phyloP scores from a whole-genome alignment of 1,140 invertebrate species.

The Sminthurides bifidus region DNA sequence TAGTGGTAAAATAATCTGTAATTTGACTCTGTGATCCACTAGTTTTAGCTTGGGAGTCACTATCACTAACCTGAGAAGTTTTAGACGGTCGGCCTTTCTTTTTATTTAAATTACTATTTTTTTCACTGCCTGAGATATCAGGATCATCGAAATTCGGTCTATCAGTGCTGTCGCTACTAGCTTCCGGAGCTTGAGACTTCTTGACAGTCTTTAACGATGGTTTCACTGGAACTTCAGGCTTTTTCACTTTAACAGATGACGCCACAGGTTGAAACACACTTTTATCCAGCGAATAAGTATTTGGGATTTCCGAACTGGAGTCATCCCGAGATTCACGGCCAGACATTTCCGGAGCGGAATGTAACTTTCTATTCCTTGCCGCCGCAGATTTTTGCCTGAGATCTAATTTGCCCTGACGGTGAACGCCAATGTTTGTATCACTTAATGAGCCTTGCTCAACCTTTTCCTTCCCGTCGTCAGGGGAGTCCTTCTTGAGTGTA shows the following conservation, averaged over 20 bases:
- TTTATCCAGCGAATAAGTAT: background rate
- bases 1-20: conserved; percentile 1
- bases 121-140: background rate
- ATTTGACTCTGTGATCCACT: background rate
- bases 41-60: too few relatives aligned
- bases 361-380: background rate
- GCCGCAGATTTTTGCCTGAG: background rate
- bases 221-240: background rate
- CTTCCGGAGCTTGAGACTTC: background rate
- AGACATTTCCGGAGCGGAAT: background rate
- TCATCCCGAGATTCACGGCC: background rate
- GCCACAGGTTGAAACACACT: background rate
- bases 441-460: conserved; percentile 3
- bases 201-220: background rate
- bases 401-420: background rate
- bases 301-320: background rate
- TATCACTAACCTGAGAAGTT: too few relatives aligned
- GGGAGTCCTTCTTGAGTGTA: conserved; percentile 22
- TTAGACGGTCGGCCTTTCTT: background rate
- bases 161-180: background rate
- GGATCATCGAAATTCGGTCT: background rate
- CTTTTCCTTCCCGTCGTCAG: conserved; percentile 8
- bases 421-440: conserved; percentile 5
- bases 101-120: background rate
- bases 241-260: background rate